Conservation (phyloP, 2,888 invertebrate genomes). For the Parasteatoda lunata region DNA sequence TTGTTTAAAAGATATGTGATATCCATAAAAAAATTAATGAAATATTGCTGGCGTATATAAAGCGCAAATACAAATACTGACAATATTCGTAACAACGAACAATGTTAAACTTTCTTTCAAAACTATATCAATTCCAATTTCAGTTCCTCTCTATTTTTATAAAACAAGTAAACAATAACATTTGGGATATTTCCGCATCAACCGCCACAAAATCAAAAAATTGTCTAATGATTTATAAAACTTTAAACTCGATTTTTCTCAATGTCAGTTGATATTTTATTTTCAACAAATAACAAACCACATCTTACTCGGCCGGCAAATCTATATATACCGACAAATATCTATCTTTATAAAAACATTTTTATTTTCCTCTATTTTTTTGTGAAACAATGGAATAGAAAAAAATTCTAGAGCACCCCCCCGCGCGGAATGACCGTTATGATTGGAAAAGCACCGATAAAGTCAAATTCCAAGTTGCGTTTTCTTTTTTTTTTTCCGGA, state of each 20-base stretch:
- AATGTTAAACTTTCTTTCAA: too few species aligned
- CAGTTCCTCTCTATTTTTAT: too few species aligned
- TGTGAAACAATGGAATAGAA: background rate
- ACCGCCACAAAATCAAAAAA: slow-evolving; percentile 19
- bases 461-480: slow-evolving; percentile 32
- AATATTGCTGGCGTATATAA: too few species aligned
- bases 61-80: too few species aligned
- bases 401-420: slow-evolving; percentile 26
- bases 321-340: slow-evolving; percentile 43
- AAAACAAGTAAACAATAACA: too few species aligned
- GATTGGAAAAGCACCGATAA: slow-evolving; percentile 48
- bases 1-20: too few species aligned
- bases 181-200: background rate
- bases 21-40: too few species aligned
- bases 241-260: slow-evolving; percentile 52
- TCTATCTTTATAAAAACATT: slow-evolving; percentile 52
- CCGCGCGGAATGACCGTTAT: slow-evolving; percentile 43
- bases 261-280: slow-evolving; percentile 41
- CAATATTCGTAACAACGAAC: too few species aligned
- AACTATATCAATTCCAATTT: too few species aligned
- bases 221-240: slow-evolving; percentile 59
- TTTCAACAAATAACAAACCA: slow-evolving; percentile 39
- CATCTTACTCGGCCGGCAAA: slow-evolving; percentile 28
- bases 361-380: background rate
- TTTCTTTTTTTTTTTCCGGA: slow-evolving; percentile 1